A percentile compares a stretch with the other conserved stretches of the same genome.
phyloP scores from a whole-genome alignment of 2,888 invertebrate species.

The Hyppa rectilinea region DNA sequence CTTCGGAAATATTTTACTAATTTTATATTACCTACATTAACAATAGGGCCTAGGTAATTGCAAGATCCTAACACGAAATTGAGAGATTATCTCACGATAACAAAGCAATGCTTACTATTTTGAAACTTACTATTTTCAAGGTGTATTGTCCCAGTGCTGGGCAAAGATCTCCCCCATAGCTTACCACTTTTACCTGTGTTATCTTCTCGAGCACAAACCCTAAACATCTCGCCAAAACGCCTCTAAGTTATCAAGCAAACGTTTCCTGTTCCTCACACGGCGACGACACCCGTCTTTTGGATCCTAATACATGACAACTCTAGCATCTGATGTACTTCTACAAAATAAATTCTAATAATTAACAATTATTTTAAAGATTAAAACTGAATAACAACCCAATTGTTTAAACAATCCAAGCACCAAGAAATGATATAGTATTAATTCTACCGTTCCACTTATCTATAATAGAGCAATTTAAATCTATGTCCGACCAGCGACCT shows the following conservation, averaged over 20 bases:
- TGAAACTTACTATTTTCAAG: no score
- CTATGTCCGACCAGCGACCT: constrained; percentile 36
- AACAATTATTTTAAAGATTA: constrained; percentile 15
- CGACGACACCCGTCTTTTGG: no score
- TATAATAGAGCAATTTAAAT: constrained; percentile 64
- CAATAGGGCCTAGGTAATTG: neutral
- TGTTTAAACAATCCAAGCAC: constrained; percentile 35
- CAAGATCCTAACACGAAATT: neutral
- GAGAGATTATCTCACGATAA: neutral
- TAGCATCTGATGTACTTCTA: neutral
- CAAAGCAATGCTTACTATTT: neutral
- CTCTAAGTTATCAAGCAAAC: no score
- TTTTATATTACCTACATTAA: neutral
- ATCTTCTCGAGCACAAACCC: no score
- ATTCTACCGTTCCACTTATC: constrained; percentile 53
- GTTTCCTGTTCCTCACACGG: no score
- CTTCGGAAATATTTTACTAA: neutral
- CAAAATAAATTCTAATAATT: constrained; percentile 8
- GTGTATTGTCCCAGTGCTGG: no score
- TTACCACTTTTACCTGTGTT: no score
- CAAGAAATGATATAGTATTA: constrained; percentile 55
- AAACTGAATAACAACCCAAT: constrained; percentile 27
- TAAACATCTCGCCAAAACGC: no score
- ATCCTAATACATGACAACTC: neutral
- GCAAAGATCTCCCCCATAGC: no score